Evolutionary conservation across 1,140 invertebrate genomes (phyloP), one percentile per base, ranked within the genome.

Genomic region (Lycorma delicatula): DNA sequence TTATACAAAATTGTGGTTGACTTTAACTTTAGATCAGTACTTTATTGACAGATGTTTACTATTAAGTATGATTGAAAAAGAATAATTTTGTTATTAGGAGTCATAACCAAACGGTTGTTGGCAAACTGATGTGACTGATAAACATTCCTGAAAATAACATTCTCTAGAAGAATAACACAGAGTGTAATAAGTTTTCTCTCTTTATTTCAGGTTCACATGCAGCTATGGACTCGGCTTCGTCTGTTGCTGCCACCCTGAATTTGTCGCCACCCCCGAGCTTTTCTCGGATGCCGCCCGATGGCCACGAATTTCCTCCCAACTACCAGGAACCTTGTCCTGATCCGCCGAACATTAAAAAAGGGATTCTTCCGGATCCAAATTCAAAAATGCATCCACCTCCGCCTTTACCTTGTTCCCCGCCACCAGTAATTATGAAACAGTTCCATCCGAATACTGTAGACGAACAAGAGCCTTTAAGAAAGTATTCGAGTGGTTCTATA

Each of bases 261-360:
- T 18, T 56, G 54, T 56, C 66, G 31, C 58, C 65, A 18, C 68
- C 69, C 27, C 71, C 72, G 18, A 67, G 69, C 23, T 68, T 69
- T 60, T 84, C 84, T 25, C 79, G 89, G 61, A 79, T 89, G 66
- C 89, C 89, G 59, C 89, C 89, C 47, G 89, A 93, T 72, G 89
- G 89, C 63, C 86, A 91, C 69, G 89, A 93, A 70, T 91, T 90
- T 73, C 89, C 87, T 55, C 76, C 83, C 25, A 66, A 69, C 54
- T 70, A 69, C 56, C 65, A 69, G 60, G 60, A 67, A 53, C 41
- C 38, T 13, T 56, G 54, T 20, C 28, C 54, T 9, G 54, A 47
- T 22, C 41, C 38, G 20, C 18, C 59, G 38, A 65, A 60, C 60
- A 62, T 54, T 1, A n/a, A n/a, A n/a, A n/a, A n/a, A n/a, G n/a